phyloP scores from a whole-genome alignment of 2,888 invertebrate genomes.

The Tortricodes alternella region DNA sequence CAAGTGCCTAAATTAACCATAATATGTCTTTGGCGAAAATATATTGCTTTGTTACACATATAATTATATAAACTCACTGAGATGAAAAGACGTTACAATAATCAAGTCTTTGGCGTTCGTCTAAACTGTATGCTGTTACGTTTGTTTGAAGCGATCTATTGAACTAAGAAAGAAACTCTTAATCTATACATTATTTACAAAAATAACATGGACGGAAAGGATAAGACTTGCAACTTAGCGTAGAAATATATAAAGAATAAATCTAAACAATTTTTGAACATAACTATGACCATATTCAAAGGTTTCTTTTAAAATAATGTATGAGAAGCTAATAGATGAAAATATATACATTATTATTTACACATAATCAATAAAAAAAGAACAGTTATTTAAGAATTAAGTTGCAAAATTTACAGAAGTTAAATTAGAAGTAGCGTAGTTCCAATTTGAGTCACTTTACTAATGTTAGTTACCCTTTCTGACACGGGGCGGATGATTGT shows the following conservation, averaged over 20 bases:
- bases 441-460: too few species aligned
- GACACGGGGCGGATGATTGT: too few species aligned
- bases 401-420: too few species aligned
- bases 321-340: too few species aligned
- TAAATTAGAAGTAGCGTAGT: too few species aligned
- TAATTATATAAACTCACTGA: conserved; percentile 40
- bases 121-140: conserved; percentile 77
- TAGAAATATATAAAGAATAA: conserved; percentile 46
- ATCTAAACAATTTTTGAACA: conserved; percentile 40
- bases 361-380: too few species aligned
- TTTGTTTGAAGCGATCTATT: conserved; percentile 49
- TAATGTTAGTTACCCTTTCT: too few species aligned
- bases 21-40: conserved; percentile 37
- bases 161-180: conserved; percentile 34
- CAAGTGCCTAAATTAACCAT: conserved; percentile 25
- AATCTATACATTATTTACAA: conserved; percentile 51
- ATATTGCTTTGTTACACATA: conserved; percentile 29
- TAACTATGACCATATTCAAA: conserved; percentile 4
- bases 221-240: conserved; percentile 69
- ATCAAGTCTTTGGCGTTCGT: conserved; percentile 76
- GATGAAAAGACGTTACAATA: conserved; percentile 53
- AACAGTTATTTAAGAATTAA: too few species aligned
- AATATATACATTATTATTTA: too few species aligned
- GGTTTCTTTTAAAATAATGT: conserved; percentile 29
- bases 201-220: conserved; percentile 76